A percentile compares a stretch with the other conserved stretches of the same genome.
phyloP scores from a whole-genome alignment of 2,888 invertebrate genomes.

The Xanthia togata region DNA sequence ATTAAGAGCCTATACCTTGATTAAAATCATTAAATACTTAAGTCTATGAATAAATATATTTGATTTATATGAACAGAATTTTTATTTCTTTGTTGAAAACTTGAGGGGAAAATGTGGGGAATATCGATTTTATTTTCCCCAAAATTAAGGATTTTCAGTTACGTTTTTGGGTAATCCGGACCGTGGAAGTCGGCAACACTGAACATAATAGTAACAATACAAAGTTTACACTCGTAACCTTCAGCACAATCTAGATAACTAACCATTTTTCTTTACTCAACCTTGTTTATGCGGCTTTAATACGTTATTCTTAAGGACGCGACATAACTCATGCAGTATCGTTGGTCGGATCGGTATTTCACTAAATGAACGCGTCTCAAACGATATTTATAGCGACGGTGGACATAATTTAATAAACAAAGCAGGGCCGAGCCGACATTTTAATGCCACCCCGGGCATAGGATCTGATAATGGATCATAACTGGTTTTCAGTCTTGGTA shows the following conservation, averaged over 20 bases:
- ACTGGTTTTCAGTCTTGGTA: conserved; percentile 86
- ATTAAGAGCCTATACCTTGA: no score
- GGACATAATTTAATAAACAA: conserved; percentile 91
- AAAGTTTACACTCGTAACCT: conserved; percentile 65
- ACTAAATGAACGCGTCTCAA: conserved; percentile 88
- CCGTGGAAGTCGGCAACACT: no score
- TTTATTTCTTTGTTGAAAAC: no score
- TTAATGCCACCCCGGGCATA: conserved; percentile 88
- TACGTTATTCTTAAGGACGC: conserved; percentile 84
- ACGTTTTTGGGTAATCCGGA: no score
- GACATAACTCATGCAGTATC: conserved; percentile 88
- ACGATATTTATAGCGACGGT: conserved; percentile 87
- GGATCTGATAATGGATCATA: conserved; percentile 89
- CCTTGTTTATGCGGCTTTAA: conserved; percentile 79
- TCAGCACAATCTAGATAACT: conserved; percentile 77
- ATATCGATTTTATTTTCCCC: no score
- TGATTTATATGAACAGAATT: no score
- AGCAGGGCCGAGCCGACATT: conserved; percentile 85
- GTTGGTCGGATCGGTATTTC: conserved; percentile 86
- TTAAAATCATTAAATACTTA: no score
- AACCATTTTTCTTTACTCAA: conserved; percentile 77
- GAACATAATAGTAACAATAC: conserved; percentile 36
- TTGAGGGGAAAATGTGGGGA: no score
- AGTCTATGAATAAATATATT: no score
- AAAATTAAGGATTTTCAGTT: no score